A percentile compares a stretch with the other conserved stretches of the same genome.
phyloP scores from a whole-genome alignment of 2,888 invertebrate genomes.

The Tetranychus piercei region DNA sequence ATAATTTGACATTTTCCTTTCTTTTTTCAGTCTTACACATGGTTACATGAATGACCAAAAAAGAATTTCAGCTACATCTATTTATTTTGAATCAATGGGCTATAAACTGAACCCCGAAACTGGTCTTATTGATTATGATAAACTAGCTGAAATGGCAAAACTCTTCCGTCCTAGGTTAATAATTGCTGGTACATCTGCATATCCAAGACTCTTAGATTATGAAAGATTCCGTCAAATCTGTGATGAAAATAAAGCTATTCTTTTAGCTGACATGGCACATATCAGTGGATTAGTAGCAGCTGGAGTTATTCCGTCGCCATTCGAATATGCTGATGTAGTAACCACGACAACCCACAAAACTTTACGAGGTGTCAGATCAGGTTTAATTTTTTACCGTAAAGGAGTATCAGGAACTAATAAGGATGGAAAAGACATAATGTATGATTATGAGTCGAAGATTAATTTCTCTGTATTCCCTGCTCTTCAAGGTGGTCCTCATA shows the following conservation, averaged over 20 bases:
- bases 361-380: conserved; percentile 41
- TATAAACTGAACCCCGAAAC: conserved; percentile 40
- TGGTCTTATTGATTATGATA: conserved; percentile 42
- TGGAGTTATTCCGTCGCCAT: conserved; percentile 40
- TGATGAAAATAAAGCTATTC: conserved; percentile 36
- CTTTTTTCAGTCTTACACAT: conserved; percentile 29
- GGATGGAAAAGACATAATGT: conserved; percentile 36
- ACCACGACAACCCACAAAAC: conserved; percentile 46
- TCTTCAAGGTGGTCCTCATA: conserved; percentile 38
- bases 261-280: conserved; percentile 46
- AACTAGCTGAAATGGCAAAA: conserved; percentile 36
- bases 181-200: conserved; percentile 39
- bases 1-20: background rate
- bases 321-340: conserved; percentile 42
- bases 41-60: conserved; percentile 41
- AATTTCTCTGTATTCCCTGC: conserved; percentile 60
- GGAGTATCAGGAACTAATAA: conserved; percentile 33
- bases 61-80: conserved; percentile 42
- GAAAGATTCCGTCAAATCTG: conserved; percentile 38
- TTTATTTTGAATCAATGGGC: conserved; percentile 44
- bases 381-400: conserved; percentile 40
- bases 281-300: conserved; percentile 43
- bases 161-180: conserved; percentile 41
- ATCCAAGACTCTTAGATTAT: conserved; percentile 40
- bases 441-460: conserved; percentile 41